Evolutionary conservation across 2,888 invertebrate species (phyloP).

Genomic region (Rugalucina vietnamica): DNA sequence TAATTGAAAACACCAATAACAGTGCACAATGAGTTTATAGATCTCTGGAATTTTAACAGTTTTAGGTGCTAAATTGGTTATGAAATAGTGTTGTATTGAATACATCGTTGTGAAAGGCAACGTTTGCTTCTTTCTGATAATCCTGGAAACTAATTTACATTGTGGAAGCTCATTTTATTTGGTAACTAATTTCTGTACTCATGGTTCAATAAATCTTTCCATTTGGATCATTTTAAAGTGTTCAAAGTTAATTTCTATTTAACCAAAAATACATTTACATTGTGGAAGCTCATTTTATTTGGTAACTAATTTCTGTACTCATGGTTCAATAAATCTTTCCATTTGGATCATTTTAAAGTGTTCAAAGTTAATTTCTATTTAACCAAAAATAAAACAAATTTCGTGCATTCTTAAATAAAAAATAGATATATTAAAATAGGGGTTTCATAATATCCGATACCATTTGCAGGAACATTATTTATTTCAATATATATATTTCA

Average conservation of each 20-base stretch:
- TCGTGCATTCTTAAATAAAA: no score
- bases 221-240: neutral
- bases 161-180: neutral
- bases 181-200: neutral
- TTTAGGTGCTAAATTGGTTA: neutral
- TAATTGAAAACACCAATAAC: conserved; percentile 3
- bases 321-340: neutral
- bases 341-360: neutral
- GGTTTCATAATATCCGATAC: no score
- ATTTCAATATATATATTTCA: no score
- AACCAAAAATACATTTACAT: neutral
- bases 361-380: neutral
- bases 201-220: neutral
- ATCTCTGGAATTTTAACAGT: neutral
- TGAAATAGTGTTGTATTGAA: neutral
- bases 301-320: neutral
- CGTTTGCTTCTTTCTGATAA: no score
- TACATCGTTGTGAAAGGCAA: no score
- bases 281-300: neutral
- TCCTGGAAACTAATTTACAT: neutral
- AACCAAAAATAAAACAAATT: neutral
- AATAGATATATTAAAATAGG: no score
- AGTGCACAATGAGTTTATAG: neutral
- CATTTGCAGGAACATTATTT: no score
- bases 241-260: neutral